These are phyloP conservation scores for Melanaphis sacchari DNA, from an alignment of 1,140 invertebrate species.

Conservation along the genomic window DNA sequence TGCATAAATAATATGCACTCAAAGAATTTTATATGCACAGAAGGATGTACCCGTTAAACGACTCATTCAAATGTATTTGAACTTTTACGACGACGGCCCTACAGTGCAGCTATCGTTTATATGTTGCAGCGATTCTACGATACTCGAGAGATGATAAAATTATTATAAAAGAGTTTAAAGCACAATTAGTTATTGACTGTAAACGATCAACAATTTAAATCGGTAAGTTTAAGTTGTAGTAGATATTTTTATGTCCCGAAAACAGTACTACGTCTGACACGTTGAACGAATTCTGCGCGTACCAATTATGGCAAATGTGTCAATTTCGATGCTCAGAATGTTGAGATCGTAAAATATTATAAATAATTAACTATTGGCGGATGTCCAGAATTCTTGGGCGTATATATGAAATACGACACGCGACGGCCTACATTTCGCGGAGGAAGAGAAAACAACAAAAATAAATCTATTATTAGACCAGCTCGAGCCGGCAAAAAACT, in stretches of 20 bases:
- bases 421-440: slow-evolving; percentile 42
- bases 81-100: neutral
- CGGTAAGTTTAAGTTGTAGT: neutral
- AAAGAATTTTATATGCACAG: neutral
- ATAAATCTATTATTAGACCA: slow-evolving; percentile 1
- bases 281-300: neutral
- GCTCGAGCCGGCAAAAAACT: neutral
- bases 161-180: neutral
- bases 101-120: neutral
- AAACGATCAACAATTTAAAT: neutral
- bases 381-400: neutral
- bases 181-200: neutral
- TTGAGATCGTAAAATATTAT: slow-evolving; percentile 1
- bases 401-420: slow-evolving; percentile 40
- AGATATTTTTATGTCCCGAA: neutral
- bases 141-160: neutral
- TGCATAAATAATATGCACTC: neutral
- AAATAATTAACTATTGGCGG: slow-evolving; percentile 21
- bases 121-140: neutral
- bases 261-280: neutral
- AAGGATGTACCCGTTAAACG: neutral
- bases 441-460: neutral
- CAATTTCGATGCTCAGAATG: neutral
- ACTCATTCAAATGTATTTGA: neutral
- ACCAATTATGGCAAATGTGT: neutral